Evolutionary conservation across 64 coral and sea anemone species (phyloP).

Genomic region (Montipora capricornis): DNA sequence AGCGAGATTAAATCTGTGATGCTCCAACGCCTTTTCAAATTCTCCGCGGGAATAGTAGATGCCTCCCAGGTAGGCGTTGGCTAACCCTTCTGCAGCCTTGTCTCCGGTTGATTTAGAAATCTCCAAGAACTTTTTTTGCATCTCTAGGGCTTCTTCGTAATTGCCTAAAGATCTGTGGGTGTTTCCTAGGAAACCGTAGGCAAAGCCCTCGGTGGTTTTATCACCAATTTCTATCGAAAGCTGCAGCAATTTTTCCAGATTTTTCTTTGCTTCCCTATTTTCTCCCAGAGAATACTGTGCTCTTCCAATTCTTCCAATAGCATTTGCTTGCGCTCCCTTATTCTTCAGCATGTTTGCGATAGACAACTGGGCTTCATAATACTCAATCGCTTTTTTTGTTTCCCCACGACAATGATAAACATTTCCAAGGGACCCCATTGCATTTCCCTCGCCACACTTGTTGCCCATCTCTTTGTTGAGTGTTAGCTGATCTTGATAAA

Average conservation of each 20-base stretch:
- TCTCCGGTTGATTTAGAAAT: conserved; percentile 16
- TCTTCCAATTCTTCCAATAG: conserved; percentile 26
- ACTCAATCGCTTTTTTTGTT: conserved; percentile 10
- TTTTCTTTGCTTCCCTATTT: conserved; percentile 9
- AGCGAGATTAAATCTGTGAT: background rate
- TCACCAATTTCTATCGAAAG: conserved; percentile 19
- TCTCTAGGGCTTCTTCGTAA: conserved; percentile 22
- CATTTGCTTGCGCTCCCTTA: background rate
- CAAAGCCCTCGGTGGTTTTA: conserved; percentile 9
- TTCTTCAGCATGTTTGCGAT: background rate
- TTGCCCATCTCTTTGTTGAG: background rate
- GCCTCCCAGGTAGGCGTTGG: conserved; percentile 16
- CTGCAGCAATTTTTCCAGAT: conserved; percentile 8
- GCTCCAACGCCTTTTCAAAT: conserved; percentile 15
- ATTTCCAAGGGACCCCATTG: conserved; percentile 39
- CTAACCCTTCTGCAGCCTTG: conserved; percentile 19
- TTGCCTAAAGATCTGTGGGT: conserved; percentile 27
- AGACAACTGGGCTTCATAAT: conserved; percentile 1
- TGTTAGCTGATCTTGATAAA: conserved; percentile 1
- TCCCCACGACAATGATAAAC: background rate
- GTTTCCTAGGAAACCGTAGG: conserved; percentile 24
- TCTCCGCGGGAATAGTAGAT: conserved; percentile 10
- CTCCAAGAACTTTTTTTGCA: conserved; percentile 17
- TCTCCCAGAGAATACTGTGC: background rate
- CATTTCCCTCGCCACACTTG: conserved; percentile 1